A percentile compares a stretch with the other conserved stretches of the same genome.
These are phyloP conservation scores for Sinonovacula constricta DNA, from an alignment of 1,140 invertebrate species.

Conservation along the genomic window DNA sequence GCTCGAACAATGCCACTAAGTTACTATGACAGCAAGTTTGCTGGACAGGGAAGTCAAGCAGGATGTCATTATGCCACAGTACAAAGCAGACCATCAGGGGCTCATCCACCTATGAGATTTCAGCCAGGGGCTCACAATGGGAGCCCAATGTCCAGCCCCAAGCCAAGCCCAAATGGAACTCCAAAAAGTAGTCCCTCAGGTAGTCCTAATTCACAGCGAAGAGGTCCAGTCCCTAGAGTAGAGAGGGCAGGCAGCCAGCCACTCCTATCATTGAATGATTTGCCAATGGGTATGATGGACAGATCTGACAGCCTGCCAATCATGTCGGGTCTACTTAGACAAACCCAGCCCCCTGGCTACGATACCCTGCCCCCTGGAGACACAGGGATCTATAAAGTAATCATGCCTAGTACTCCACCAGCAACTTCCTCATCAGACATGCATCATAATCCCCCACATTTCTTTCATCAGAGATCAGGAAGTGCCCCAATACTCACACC, in stretches of 20 bases:
- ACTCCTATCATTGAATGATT: conserved; percentile 59
- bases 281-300: conserved; percentile 55
- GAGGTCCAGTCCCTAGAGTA: conserved; percentile 51
- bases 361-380: background rate
- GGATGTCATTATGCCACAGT: conserved; percentile 13
- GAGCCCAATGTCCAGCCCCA: conserved; percentile 61
- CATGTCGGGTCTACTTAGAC: conserved; percentile 36
- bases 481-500: conserved; percentile 82
- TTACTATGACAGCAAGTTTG: conserved; percentile 83
- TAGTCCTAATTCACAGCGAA: conserved; percentile 57
- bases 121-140: background rate
- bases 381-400: conserved; percentile 39
- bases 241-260: conserved; percentile 68
- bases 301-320: conserved; percentile 71
- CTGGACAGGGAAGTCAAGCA: conserved; percentile 57
- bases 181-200: conserved; percentile 52
- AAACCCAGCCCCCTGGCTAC: conserved; percentile 15
- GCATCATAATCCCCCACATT: conserved; percentile 71
- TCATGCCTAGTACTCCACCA: conserved; percentile 9
- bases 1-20: conserved; percentile 85
- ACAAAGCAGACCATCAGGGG: background rate
- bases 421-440: background rate
- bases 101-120: background rate
- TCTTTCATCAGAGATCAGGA: conserved; percentile 73
- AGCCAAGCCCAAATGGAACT: conserved; percentile 56